Evolutionary conservation across 2,888 invertebrate species (phyloP), one percentile per base, ranked within the genome.

Genomic region (Nymphalis c-album): DNA sequence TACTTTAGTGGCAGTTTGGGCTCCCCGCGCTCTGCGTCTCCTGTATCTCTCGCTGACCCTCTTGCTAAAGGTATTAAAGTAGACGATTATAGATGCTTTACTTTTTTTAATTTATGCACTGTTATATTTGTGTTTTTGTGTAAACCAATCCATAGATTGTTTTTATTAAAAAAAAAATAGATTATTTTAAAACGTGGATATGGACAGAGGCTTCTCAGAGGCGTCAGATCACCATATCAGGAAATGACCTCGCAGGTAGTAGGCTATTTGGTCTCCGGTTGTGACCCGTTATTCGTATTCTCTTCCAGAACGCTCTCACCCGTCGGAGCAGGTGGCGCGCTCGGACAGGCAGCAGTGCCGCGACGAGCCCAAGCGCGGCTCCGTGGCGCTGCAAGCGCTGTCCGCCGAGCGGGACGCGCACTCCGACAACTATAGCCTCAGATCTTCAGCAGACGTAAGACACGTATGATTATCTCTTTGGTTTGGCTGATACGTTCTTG

Each of bases 351-450:
- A 81, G 63, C 22, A 79, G 2, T 85, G 89, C 0, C 84, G 86
- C 10, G 90, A 86, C 61, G 86, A 80, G 7, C 85, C 80, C 7
- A 87, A 86, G 65, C 85, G 90, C 16, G 78, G 79, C 73, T 87
- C 90, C 0, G 70, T 84, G 26, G 85, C 85, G 10, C 76, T 84
- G 40, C 88, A 79, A 76, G 88, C 87, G 53, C 79, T 83, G 50
- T 79, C 87, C 0, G 83, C 83, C 22, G 90, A 91, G 58, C 76
- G 85, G 0, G 92, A 92, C 74, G 86, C 87, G 57, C 90, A 88
- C 58, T 92, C 91, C 0, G 92, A 93, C 73, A 93, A 93, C 85
- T 93, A 92, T 76, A 92, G 92, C 72, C 81, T 92, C 4, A 79
- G 93, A 0, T 92, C 92, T 0, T 93, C 93, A 0, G 92, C 92